Percentiles rank a stretch among this genome's conserved stretches.
Evolutionary conservation across 2,888 invertebrate genomes (phyloP).

Genomic region (Hecatera dysodea): DNA sequence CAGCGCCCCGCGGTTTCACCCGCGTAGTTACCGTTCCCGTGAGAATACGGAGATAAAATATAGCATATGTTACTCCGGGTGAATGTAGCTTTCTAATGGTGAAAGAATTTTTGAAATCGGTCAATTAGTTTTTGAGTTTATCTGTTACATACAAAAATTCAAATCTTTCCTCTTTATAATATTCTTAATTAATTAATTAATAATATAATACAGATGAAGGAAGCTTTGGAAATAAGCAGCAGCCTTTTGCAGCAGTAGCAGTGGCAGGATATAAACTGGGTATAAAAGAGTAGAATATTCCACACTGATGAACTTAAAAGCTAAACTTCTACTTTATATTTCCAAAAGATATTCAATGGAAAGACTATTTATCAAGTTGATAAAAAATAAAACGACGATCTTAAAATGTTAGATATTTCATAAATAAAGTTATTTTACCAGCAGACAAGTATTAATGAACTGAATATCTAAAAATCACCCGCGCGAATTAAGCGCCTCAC

Average conservation of each 20-base stretch:
- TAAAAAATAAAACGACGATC: slow-evolving; percentile 21
- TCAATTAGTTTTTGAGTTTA: too few relatives aligned
- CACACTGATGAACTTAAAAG: not conserved
- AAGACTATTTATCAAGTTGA: slow-evolving; percentile 15
- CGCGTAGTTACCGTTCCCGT: too few relatives aligned
- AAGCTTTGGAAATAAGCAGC: not conserved
- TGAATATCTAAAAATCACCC: slow-evolving; percentile 50
- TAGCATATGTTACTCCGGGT: too few relatives aligned
- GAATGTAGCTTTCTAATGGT: too few relatives aligned
- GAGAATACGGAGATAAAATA: too few relatives aligned
- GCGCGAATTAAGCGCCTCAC: slow-evolving; percentile 29
- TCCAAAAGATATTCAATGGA: not conserved
- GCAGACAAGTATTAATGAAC: slow-evolving; percentile 46
- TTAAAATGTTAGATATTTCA: slow-evolving; percentile 24
- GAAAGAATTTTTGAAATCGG: too few relatives aligned
- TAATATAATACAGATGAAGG: too few relatives aligned
- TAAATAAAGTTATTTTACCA: slow-evolving; percentile 32
- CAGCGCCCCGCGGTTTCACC: too few relatives aligned
- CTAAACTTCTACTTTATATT: not conserved
- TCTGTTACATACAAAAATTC: too few relatives aligned
- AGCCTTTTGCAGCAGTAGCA: not conserved
- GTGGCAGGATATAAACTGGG: not conserved
- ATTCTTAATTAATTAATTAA: too few relatives aligned
- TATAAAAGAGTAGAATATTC: not conserved
- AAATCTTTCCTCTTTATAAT: too few relatives aligned